Evolutionary conservation across 2,888 invertebrate species (phyloP).

Genomic region (Amphimallon solstitiale): DNA sequence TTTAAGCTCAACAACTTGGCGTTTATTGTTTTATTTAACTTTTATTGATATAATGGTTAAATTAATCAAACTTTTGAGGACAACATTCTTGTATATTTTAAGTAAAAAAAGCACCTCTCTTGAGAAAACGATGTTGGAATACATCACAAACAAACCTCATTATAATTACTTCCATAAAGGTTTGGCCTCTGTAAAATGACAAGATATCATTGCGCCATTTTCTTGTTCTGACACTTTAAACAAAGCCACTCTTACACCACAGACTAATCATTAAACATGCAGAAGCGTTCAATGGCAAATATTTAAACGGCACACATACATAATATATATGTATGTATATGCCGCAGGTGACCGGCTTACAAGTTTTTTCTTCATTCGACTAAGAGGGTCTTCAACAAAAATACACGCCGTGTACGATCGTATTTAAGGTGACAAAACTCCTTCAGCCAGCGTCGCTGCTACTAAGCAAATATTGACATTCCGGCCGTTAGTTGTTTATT

Average conservation of each 20-base stretch:
- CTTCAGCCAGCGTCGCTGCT: constrained; percentile 6
- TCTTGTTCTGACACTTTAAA: constrained; percentile 18
- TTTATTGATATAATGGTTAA: too few species aligned
- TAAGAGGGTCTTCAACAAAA: constrained; percentile 8
- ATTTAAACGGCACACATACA: constrained; percentile 23
- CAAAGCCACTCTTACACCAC: constrained; percentile 22
- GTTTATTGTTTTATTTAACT: too few species aligned
- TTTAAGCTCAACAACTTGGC: too few species aligned
- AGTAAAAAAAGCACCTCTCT: too few species aligned
- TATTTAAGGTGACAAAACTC: constrained; percentile 34
- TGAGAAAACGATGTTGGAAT: too few species aligned
- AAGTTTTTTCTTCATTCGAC: constrained; percentile 2
- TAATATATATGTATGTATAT: constrained; percentile 17
- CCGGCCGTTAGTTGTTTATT: constrained; percentile 37
- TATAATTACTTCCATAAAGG: neutral
- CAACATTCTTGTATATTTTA: too few species aligned
- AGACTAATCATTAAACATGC: constrained; percentile 32
- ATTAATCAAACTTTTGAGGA: too few species aligned
- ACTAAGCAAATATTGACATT: constrained; percentile 37
- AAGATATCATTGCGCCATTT: constrained; percentile 16
- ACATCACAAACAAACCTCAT: too few species aligned
- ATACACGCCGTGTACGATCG: constrained; percentile 13
- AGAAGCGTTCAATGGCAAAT: constrained; percentile 35
- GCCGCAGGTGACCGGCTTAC: constrained; percentile 31
- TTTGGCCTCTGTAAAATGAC: constrained; percentile 13